phyloP scores from a whole-genome alignment of 2,113 vertebrate genomes.

The Perccottus glenii region DNA sequence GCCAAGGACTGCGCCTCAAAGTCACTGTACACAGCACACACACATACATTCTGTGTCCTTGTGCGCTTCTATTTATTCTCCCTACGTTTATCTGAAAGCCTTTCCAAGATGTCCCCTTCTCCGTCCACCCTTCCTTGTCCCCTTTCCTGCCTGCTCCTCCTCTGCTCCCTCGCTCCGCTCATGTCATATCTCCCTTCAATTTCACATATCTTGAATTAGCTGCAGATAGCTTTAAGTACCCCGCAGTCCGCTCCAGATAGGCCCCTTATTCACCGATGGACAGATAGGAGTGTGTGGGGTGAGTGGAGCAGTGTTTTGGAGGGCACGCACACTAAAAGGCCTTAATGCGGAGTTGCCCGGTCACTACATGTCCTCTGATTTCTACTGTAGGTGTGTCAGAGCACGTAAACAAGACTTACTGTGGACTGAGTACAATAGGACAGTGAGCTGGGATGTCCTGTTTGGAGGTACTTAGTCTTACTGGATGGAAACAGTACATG shows the following conservation, averaged over 20 bases:
- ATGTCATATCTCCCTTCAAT: constrained; percentile 78
- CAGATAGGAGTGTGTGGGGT: constrained; percentile 58
- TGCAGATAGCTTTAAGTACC: constrained; percentile 78
- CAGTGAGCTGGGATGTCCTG: neutral
- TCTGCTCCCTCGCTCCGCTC: constrained; percentile 34
- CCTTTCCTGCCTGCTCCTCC: constrained; percentile 13
- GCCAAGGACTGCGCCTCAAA: constrained; percentile 79
- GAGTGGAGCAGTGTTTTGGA: constrained; percentile 48
- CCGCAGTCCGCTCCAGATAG: constrained; percentile 66
- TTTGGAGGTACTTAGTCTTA: neutral
- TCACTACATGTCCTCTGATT: neutral
- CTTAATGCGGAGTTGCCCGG: constrained; percentile 24
- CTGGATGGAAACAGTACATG: too few relatives aligned
- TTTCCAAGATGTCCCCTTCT: constrained; percentile 64
- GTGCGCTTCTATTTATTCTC: constrained; percentile 61
- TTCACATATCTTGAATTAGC: constrained; percentile 80
- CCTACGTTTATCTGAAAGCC: constrained; percentile 71
- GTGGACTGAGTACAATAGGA: neutral
- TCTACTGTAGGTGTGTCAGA: neutral
- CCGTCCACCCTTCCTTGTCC: neutral
- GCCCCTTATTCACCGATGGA: constrained; percentile 65
- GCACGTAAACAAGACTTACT: neutral
- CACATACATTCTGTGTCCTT: constrained; percentile 55
- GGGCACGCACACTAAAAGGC: constrained; percentile 40
- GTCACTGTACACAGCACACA: constrained; percentile 55